Evolutionary conservation across 2,888 invertebrate species (phyloP).

Genomic region (Drosophila ezoana): DNA sequence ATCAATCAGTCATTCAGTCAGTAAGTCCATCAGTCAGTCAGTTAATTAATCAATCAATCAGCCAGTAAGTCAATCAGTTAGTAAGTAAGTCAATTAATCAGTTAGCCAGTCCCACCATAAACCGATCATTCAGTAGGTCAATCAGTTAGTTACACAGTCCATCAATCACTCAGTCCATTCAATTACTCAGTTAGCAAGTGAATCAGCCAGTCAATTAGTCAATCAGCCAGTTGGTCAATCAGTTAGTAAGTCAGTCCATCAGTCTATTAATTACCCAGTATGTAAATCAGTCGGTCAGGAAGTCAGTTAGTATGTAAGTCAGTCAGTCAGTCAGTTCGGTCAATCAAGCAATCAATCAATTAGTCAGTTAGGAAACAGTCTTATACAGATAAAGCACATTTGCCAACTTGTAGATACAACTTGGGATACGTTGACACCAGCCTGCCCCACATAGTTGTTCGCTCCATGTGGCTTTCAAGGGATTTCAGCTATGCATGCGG

Average conservation of each 20-base stretch:
- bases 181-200: neutral
- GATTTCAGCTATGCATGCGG: conserved; percentile 27
- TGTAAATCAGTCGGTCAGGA: neutral
- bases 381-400: conserved; percentile 1
- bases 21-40: too few species aligned
- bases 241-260: neutral
- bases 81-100: too few species aligned
- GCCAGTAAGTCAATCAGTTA: too few species aligned
- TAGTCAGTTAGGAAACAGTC: neutral
- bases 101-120: too few species aligned
- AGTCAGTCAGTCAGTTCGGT: neutral
- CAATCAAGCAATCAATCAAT: neutral
- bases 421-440: conserved; percentile 16
- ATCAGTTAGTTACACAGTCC: too few species aligned
- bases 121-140: too few species aligned
- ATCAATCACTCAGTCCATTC: too few species aligned
- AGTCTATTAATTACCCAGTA: too few species aligned
- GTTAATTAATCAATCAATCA: too few species aligned
- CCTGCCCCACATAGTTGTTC: conserved; percentile 21
- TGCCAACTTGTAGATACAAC: conserved; percentile 1
- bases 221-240: neutral
- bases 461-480: conserved; percentile 11
- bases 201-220: neutral
- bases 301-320: neutral
- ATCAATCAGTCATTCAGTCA: too few species aligned